phyloP scores from a whole-genome alignment of 2,797 vertebrate genomes.

The Peromyscus nudipes region DNA sequence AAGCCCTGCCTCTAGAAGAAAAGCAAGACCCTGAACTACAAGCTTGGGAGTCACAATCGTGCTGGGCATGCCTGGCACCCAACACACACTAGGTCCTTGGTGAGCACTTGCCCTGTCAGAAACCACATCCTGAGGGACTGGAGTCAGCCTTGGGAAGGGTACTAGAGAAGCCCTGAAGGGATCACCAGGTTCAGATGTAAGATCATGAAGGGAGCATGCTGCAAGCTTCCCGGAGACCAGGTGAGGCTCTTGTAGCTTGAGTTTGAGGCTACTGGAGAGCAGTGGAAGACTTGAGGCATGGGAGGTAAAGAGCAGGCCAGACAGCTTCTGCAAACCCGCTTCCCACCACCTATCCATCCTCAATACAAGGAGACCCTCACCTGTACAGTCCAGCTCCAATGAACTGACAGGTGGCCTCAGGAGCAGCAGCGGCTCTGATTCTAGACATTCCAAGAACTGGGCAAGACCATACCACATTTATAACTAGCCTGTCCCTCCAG shows the following conservation, averaged over 20 bases:
- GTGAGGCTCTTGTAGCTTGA: neutral
- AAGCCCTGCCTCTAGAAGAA: neutral
- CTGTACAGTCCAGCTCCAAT: neutral
- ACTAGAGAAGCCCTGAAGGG: neutral
- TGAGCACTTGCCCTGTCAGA: neutral
- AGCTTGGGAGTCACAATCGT: neutral
- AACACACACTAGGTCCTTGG: rapidly evolving
- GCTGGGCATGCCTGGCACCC: neutral
- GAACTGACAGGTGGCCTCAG: neutral
- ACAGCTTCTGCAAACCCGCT: neutral
- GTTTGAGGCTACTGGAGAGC: neutral
- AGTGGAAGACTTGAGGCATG: neutral
- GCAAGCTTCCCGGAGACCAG: neutral
- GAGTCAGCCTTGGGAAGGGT: neutral
- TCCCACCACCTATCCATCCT: no score
- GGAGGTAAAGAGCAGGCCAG: neutral
- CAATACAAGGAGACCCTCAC: neutral
- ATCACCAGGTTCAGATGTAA: neutral
- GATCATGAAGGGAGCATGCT: rapidly evolving
- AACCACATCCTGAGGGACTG: neutral
- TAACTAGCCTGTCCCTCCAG: neutral
- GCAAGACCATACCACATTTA: no score
- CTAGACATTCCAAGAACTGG: neutral
- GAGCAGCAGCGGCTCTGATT: neutral
- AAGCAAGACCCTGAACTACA: neutral